These are phyloP conservation scores for Centropristis striata DNA, from an alignment of 2,113 vertebrate genomes.

Conservation along the genomic window DNA sequence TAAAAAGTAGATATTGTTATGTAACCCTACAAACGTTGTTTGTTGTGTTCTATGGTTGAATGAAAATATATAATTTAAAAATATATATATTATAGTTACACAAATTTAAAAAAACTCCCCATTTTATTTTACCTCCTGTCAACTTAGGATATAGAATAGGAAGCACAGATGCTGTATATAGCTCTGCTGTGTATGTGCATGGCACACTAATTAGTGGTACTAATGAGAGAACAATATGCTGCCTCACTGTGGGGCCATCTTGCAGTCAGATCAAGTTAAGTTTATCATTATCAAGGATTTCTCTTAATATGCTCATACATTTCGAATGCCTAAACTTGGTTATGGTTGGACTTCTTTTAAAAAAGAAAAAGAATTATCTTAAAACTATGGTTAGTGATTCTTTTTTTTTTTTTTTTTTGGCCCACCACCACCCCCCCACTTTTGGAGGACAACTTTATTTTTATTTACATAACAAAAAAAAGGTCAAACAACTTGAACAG, in stretches of 20 bases:
- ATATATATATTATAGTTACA: background rate
- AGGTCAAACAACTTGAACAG: too few species aligned
- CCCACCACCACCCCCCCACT: too few species aligned
- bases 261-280: background rate
- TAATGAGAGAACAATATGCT: background rate
- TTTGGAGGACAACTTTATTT: too few species aligned
- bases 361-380: background rate
- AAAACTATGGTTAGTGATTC: background rate
- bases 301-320: background rate
- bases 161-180: background rate
- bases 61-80: too few species aligned
- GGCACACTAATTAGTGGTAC: background rate
- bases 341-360: background rate
- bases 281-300: background rate
- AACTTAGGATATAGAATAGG: background rate
- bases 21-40: too few species aligned
- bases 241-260: conserved; percentile 13
- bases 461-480: too few species aligned
- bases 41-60: background rate
- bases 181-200: background rate
- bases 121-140: background rate
- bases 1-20: too few species aligned
- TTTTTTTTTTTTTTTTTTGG: too few species aligned
- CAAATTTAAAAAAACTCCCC: background rate
- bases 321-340: background rate